These are phyloP conservation scores for Melinaea menophilus DNA, from an alignment of 2,888 invertebrate species.

Conservation along the genomic window DNA sequence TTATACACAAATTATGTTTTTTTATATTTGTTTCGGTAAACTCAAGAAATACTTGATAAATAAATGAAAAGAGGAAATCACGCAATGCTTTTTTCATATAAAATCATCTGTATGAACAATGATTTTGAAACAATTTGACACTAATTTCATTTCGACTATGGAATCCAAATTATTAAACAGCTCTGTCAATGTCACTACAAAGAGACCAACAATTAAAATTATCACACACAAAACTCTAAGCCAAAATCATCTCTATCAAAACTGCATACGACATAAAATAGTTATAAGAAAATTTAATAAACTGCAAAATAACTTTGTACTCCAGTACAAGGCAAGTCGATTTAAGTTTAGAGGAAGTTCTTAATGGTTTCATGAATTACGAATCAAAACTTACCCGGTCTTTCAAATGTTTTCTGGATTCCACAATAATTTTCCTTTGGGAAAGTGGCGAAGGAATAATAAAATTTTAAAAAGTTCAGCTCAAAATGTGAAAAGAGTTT, in stretches of 20 bases:
- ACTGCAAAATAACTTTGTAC: constrained; percentile 34
- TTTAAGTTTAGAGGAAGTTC: constrained; percentile 53
- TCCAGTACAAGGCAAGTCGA: constrained; percentile 54
- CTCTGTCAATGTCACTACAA: constrained; percentile 40
- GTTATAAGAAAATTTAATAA: constrained; percentile 23
- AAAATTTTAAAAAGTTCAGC: constrained; percentile 1
- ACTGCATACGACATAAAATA: constrained; percentile 22
- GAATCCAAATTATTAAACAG: constrained; percentile 33
- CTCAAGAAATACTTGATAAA: too few species aligned
- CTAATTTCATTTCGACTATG: neutral
- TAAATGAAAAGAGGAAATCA: neutral
- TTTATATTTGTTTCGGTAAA: too few species aligned
- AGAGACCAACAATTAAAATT: constrained; percentile 15
- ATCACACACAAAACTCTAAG: constrained; percentile 8
- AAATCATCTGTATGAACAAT: neutral
- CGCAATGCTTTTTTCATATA: neutral
- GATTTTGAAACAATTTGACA: neutral
- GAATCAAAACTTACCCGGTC: constrained; percentile 41
- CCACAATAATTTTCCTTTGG: constrained; percentile 25
- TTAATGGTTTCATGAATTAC: constrained; percentile 57
- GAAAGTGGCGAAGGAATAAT: constrained; percentile 7
- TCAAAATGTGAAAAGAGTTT: constrained; percentile 2
- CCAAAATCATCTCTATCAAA: constrained; percentile 14
- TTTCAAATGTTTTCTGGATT: constrained; percentile 31
- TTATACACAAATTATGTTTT: too few species aligned